Base-by-base conservation (phyloP, 1,140 invertebrate genomes). In the Agrypnia vestita region DNA sequence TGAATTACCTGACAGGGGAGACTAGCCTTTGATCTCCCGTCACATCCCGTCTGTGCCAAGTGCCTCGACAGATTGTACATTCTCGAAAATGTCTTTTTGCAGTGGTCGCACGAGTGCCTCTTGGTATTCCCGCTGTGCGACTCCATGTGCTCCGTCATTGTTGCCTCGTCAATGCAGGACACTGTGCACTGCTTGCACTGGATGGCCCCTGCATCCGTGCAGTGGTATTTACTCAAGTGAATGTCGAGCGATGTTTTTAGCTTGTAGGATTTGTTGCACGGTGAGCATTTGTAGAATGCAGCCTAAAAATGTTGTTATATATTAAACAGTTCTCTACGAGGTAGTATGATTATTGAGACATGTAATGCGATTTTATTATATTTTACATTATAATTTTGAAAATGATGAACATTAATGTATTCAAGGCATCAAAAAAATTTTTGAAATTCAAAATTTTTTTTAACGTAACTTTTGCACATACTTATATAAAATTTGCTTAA, bases 51-150 rank as follows among this genome's bases (percentile, higher is more conserved):
- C 84, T 94, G 94, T 80, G 91, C 89, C 82, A 94, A 91, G 85
- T 96, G 95, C 25, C 94, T 91, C 84, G 94, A 93, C 72, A 96
- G 86, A 83, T 95, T 94, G 84, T 95, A 95, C 81, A 94, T 94
- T 55, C 94, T 88, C 15, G 93, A 94, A 83, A 96, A 96, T 76
- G 93, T 91, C 84, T 92, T 92, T 44, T 88, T 87, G 84, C 92
- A 93, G 47, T 89, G 86, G 59, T 87, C 84, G 80, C 88, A 89
- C 6, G 86, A 19, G 64, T 71, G 75, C 44, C 15, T 61, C 12
- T 61, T 17, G 61, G 9, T 17, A 21, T 21, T 19, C 15, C 49
- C 15, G 10, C 8, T 49, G 19, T 80, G 79, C 4, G 51, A 25
- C 47, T 69, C 35, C 59, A 71, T 59, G 53, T 83, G 82, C 9